A percentile compares a stretch with the other conserved stretches of the same genome.
phyloP scores from a whole-genome alignment of 2,888 invertebrate species.

The Magallana nippona region DNA sequence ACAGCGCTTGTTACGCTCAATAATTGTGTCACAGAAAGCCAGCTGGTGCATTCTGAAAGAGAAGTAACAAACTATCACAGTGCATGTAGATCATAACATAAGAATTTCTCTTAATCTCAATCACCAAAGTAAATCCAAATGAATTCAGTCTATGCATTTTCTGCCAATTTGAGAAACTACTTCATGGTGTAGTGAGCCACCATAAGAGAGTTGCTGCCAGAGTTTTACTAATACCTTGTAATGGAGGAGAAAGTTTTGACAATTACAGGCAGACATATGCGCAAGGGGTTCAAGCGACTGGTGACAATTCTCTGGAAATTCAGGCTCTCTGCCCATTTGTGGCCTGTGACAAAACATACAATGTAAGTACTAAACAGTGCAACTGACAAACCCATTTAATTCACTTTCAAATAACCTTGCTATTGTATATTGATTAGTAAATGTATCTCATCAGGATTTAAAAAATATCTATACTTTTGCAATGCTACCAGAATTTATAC shows the following conservation, averaged over 20 bases:
- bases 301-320: conserved; percentile 93
- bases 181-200: too few species aligned
- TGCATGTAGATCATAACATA: neutral
- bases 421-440: neutral
- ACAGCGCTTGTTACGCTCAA: conserved; percentile 88
- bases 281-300: conserved; percentile 92
- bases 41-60: conserved; percentile 86
- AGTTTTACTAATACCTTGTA: conserved; percentile 72
- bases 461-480: too few species aligned
- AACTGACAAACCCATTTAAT: too few species aligned
- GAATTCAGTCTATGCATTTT: too few species aligned
- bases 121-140: too few species aligned
- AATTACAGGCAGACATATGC: conserved; percentile 84
- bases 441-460: too few species aligned
- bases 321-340: conserved; percentile 89
- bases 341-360: conserved; percentile 83
- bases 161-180: too few species aligned
- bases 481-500: neutral
- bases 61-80: neutral
- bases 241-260: conserved; percentile 80
- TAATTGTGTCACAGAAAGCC: conserved; percentile 93
- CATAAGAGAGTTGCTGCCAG: neutral
- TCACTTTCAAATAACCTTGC: neutral
- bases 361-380: too few species aligned
- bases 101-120: too few species aligned